A percentile compares a stretch with the other conserved stretches of the same genome.
These are phyloP conservation scores for Dinocampus coccinellae DNA, from an alignment of 2,888 invertebrate species.

Conservation along the genomic window DNA sequence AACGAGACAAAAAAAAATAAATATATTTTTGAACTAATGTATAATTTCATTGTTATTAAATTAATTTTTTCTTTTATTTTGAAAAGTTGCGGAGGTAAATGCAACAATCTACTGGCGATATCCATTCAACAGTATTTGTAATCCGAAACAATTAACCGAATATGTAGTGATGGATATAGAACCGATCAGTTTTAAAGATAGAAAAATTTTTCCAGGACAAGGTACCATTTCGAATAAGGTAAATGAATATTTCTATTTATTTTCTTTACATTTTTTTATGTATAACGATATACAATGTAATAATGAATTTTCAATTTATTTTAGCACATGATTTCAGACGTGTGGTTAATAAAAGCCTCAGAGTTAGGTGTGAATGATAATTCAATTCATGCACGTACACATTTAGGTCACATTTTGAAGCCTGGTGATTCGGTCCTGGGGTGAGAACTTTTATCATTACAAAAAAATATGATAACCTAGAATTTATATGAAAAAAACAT, in stretches of 20 bases:
- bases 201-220: conserved; percentile 87
- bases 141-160: conserved; percentile 91
- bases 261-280: too few species aligned
- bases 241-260: conserved; percentile 39
- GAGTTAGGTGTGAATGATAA: conserved; percentile 87
- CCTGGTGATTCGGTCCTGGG: conserved; percentile 95
- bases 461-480: neutral
- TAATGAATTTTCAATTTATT: conserved; percentile 33
- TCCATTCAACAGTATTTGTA: conserved; percentile 89
- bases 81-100: conserved; percentile 85
- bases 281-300: too few species aligned
- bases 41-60: too few species aligned
- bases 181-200: conserved; percentile 80
- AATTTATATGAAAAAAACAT: neutral
- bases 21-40: neutral
- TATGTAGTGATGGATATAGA: conserved; percentile 97
- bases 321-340: conserved; percentile 89
- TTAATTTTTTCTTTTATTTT: conserved; percentile 9
- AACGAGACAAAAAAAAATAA: neutral
- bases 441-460: conserved; percentile 69
- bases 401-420: conserved; percentile 93
- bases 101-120: conserved; percentile 86
- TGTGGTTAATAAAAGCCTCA: conserved; percentile 91
- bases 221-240: conserved; percentile 86
- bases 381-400: conserved; percentile 89